Percentiles rank a stretch among this genome's conserved stretches.
phyloP scores from a whole-genome alignment of 2,888 invertebrate species.

The Cosmorhoe ocellata region DNA sequence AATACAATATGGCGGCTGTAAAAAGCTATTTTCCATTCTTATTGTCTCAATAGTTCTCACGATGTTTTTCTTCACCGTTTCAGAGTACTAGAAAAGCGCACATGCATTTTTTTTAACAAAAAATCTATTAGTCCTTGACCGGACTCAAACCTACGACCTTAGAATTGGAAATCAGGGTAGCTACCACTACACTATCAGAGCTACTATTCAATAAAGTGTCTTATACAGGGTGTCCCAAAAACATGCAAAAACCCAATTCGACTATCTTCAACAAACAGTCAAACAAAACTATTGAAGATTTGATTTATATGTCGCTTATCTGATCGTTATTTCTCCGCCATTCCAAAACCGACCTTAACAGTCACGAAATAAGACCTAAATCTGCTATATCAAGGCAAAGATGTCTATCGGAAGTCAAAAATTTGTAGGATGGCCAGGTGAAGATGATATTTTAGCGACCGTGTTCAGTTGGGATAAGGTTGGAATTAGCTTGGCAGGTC shows the following conservation, averaged over 20 bases:
- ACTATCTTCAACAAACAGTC: conserved; percentile 11
- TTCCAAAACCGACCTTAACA: conserved; percentile 4
- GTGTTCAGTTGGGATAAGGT: background rate
- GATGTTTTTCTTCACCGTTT: too few relatives aligned
- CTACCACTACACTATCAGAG: too few relatives aligned
- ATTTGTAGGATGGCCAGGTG: conserved; percentile 7
- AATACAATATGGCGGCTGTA: too few relatives aligned
- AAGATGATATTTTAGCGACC: background rate
- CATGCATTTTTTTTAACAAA: too few relatives aligned
- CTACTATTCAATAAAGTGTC: background rate
- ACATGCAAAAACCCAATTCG: background rate
- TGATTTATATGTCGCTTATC: conserved; percentile 27
- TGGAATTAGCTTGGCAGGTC: background rate
- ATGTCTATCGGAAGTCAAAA: conserved; percentile 8
- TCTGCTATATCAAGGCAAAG: background rate
- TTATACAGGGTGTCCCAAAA: background rate
- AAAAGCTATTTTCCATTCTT: too few relatives aligned
- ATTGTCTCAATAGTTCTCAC: too few relatives aligned
- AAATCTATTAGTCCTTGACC: too few relatives aligned
- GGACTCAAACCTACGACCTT: too few relatives aligned
- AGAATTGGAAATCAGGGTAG: too few relatives aligned
- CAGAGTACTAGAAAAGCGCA: too few relatives aligned
- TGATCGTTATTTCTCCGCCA: conserved; percentile 8
- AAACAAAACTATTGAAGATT: conserved; percentile 3
- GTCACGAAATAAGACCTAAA: background rate